Percentiles rank a stretch among this genome's conserved stretches.
phyloP scores from a whole-genome alignment of 2,797 vertebrate genomes.

The Dryobates pubescens region DNA sequence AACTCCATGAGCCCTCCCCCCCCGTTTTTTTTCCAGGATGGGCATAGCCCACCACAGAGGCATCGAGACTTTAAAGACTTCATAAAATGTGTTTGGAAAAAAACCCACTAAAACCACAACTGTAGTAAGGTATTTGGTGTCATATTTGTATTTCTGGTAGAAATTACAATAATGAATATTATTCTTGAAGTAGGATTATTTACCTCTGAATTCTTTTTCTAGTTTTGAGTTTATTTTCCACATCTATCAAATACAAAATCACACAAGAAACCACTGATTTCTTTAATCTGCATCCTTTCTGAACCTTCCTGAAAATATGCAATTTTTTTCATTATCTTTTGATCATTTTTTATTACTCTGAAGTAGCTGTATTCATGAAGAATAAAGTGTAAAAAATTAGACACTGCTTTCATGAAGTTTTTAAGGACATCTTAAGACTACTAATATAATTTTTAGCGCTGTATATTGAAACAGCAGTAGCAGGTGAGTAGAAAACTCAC shows the following conservation, averaged over 20 bases:
- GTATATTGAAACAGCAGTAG: neutral
- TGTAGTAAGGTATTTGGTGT: slow-evolving; percentile 5
- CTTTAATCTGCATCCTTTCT: neutral
- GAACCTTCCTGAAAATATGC: neutral
- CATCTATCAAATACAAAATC: neutral
- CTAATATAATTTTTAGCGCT: neutral
- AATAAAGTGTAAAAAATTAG: neutral
- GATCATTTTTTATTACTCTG: neutral
- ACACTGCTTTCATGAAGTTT: neutral
- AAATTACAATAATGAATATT: neutral
- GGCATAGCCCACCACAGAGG: neutral
- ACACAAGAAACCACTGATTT: neutral
- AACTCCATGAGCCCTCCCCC: no score
- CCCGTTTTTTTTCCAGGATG: no score
- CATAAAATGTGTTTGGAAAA: slow-evolving; percentile 1
- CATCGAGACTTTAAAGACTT: neutral
- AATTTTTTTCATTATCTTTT: neutral
- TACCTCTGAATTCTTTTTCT: neutral
- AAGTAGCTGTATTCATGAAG: neutral
- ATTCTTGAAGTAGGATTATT: neutral
- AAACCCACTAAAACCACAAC: neutral
- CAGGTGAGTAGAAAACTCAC: neutral
- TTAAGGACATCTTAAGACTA: neutral
- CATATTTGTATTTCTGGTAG: neutral
- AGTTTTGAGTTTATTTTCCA: neutral